phyloP scores from a whole-genome alignment of 2,888 invertebrate species.

The Phytoseiulus persimilis region DNA sequence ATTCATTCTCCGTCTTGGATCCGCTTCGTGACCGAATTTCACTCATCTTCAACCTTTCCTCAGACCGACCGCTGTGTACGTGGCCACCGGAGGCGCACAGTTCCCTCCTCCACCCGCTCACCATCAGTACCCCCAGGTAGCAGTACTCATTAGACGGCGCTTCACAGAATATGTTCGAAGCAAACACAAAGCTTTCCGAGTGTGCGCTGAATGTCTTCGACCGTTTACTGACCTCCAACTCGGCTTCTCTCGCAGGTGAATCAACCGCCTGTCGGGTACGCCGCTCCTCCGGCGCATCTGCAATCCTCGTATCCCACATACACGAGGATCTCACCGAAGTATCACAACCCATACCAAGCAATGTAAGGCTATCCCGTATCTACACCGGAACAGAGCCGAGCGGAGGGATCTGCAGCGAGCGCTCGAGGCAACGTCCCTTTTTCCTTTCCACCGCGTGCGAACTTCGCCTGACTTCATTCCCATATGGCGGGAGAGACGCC shows the following conservation, averaged over 20 bases:
- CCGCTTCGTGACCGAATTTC: background rate
- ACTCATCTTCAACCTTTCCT: background rate
- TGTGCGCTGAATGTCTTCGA: too few species aligned
- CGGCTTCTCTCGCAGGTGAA: too few species aligned
- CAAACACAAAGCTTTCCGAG: too few species aligned
- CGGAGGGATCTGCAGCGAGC: too few species aligned
- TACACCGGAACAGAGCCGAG: too few species aligned
- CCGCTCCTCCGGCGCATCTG: slow-evolving; percentile 29
- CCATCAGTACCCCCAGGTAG: slow-evolving; percentile 32
- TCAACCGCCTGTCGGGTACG: slow-evolving; percentile 28
- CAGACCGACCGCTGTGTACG: slow-evolving; percentile 37
- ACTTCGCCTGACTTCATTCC: background rate
- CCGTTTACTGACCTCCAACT: background rate
- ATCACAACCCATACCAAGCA: slow-evolving; percentile 24
- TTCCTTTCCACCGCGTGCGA: too few species aligned
- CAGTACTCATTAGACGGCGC: background rate
- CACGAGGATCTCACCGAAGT: slow-evolving; percentile 27
- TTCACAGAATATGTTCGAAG: too few species aligned
- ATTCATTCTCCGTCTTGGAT: background rate
- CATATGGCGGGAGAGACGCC: background rate
- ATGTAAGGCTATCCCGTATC: background rate
- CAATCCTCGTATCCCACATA: slow-evolving; percentile 24
- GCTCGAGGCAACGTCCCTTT: too few species aligned
- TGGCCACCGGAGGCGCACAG: slow-evolving; percentile 32
- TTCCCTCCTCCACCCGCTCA: slow-evolving; percentile 38